Conservation (phyloP, 2,888 invertebrate species). For the Aspidiotus rigidus region DNA sequence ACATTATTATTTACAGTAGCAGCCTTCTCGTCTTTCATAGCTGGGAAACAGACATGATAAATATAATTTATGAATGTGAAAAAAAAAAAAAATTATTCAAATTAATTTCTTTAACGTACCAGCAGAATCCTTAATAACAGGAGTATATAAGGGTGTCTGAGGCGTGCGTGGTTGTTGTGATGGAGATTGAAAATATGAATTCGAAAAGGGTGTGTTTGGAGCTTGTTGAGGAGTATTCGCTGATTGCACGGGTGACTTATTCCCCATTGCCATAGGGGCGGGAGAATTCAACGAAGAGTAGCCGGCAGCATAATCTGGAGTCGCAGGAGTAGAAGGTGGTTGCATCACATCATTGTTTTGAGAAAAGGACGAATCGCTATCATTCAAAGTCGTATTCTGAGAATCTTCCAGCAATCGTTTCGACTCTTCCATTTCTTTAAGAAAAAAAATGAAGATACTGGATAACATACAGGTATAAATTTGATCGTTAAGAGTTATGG, state of each 20-base stretch:
- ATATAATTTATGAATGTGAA: neutral
- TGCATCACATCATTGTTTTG: slow-evolving; percentile 15
- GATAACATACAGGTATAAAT: neutral
- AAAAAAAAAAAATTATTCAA: neutral
- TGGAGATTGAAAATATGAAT: slow-evolving; percentile 46
- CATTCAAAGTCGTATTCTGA: slow-evolving; percentile 7
- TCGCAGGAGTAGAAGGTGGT: slow-evolving; percentile 49
- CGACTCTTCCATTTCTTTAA: slow-evolving; percentile 47
- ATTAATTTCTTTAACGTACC: neutral
- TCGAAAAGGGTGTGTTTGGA: slow-evolving; percentile 34
- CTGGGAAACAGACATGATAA: neutral
- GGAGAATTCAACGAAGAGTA: slow-evolving; percentile 55
- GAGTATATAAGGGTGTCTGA: slow-evolving; percentile 33
- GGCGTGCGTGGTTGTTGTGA: slow-evolving; percentile 39
- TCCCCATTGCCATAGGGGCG: slow-evolving; percentile 38
- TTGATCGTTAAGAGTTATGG: neutral
- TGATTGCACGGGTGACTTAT: slow-evolving; percentile 29
- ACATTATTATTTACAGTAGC: neutral
- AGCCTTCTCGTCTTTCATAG: slow-evolving; percentile 22
- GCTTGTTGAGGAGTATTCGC: slow-evolving; percentile 35
- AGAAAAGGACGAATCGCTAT: slow-evolving; percentile 10
- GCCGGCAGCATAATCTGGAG: slow-evolving; percentile 78
- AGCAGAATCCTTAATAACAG: slow-evolving; percentile 19
- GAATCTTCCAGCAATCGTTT: slow-evolving; percentile 45
- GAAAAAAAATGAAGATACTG: neutral